Evolutionary conservation across 2,113 vertebrate species (phyloP).

Genomic region (Notarius quadriscutis): DNA sequence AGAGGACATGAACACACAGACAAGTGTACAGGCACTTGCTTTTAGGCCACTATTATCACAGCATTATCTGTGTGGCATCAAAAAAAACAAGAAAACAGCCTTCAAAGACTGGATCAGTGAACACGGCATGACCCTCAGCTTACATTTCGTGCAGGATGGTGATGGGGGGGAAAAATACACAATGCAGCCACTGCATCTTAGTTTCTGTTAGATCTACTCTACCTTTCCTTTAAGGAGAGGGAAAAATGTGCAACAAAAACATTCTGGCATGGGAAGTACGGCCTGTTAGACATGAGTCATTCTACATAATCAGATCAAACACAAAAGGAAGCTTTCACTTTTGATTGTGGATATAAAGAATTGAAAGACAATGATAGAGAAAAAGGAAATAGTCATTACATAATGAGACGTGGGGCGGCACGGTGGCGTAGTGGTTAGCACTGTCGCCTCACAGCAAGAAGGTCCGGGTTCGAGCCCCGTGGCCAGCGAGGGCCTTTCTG

Average conservation of each 20-base stretch:
- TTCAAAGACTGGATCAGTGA: constrained; percentile 55
- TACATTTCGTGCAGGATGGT: constrained; percentile 60
- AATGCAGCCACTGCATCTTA: constrained; percentile 51
- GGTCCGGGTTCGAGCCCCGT: too few species aligned
- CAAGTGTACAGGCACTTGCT: constrained; percentile 31
- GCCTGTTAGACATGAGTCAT: constrained; percentile 61
- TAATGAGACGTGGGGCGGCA: too few species aligned
- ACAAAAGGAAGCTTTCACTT: constrained; percentile 65
- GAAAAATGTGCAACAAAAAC: constrained; percentile 63
- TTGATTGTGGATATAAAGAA: constrained; percentile 60
- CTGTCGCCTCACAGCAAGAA: too few species aligned
- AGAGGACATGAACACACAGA: not conserved
- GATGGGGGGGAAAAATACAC: constrained; percentile 58
- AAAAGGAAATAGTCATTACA: not conserved
- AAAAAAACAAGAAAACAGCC: constrained; percentile 59
- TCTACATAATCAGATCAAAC: constrained; percentile 62
- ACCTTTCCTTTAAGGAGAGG: constrained; percentile 49
- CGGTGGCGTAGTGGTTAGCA: too few species aligned
- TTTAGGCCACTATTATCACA: constrained; percentile 15
- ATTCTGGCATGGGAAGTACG: constrained; percentile 59
- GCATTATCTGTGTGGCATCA: constrained; percentile 56
- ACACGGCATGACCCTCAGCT: constrained; percentile 58
- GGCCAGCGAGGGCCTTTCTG: too few species aligned
- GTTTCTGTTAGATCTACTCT: constrained; percentile 56
- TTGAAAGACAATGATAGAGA: not conserved